phyloP scores from a whole-genome alignment of 2,797 vertebrate species.

The Columba guinea region DNA sequence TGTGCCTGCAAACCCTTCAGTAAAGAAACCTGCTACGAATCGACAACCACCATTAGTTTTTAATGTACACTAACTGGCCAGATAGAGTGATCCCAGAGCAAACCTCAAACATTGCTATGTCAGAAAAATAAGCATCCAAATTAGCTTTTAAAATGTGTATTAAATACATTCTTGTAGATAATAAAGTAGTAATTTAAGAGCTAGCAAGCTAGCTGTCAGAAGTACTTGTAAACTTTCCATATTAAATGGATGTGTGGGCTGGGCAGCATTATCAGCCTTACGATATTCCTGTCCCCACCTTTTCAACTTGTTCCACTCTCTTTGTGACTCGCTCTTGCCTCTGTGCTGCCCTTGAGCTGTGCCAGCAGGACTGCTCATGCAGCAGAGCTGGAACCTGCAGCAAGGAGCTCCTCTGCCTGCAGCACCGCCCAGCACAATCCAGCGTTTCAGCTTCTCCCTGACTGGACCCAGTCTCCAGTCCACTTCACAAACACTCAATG shows the following conservation, averaged over 20 bases:
- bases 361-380: not conserved
- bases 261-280: not conserved
- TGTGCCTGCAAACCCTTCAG: not conserved
- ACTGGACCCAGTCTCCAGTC: fast-evolving
- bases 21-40: not conserved
- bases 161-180: not conserved
- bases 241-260: not conserved
- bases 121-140: conserved; percentile 3
- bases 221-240: not conserved
- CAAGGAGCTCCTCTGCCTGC: not conserved
- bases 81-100: not conserved
- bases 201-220: not conserved
- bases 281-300: not conserved
- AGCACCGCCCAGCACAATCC: not conserved
- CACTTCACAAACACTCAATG: not conserved
- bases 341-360: not conserved
- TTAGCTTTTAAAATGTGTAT: not conserved
- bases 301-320: not conserved
- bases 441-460: fast-evolving
- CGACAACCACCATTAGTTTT: not conserved
- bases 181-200: not conserved
- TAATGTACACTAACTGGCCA: not conserved
- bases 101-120: not conserved
- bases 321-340: not conserved
- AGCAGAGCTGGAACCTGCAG: not conserved